Conservation (phyloP, 1,140 invertebrate genomes). For the Oscheius sp. region DNA sequence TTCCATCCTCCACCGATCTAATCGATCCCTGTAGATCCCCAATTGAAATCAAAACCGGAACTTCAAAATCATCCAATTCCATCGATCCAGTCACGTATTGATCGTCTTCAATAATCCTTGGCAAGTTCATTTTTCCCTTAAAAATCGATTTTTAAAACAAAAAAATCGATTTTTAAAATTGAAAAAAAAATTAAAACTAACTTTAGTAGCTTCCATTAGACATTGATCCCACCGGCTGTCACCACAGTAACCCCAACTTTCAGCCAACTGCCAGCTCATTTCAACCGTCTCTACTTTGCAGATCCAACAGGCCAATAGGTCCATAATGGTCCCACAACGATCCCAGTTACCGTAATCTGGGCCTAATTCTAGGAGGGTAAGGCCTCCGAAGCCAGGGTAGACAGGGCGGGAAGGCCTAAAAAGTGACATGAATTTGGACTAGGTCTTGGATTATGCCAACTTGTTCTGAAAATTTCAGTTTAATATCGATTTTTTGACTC, state of each 20-base stretch:
- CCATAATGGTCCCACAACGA: conserved; percentile 9
- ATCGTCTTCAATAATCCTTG: not conserved
- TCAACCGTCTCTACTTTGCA: not conserved
- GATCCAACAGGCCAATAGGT: not conserved
- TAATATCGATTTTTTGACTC: too few relatives aligned
- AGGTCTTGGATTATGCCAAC: too few relatives aligned
- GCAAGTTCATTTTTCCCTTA: not conserved
- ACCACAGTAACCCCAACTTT: not conserved
- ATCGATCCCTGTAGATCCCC: not conserved
- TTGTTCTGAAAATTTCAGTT: too few relatives aligned
- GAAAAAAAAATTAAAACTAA: too few relatives aligned
- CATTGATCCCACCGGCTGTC: not conserved
- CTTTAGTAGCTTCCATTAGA: not conserved
- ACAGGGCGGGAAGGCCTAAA: not conserved
- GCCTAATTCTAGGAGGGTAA: not conserved
- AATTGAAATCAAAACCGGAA: not conserved
- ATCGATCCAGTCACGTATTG: not conserved
- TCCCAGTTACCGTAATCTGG: not conserved
- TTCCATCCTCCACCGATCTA: not conserved
- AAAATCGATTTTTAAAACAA: too few relatives aligned
- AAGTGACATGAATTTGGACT: too few relatives aligned
- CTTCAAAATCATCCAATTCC: not conserved
- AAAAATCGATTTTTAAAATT: too few relatives aligned
- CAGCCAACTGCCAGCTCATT: conserved; percentile 4
- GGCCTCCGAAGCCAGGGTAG: not conserved